These are phyloP conservation scores for Amblyopsis hoosieri DNA, from an alignment of 2,797 vertebrate genomes.

Conservation along the genomic window DNA sequence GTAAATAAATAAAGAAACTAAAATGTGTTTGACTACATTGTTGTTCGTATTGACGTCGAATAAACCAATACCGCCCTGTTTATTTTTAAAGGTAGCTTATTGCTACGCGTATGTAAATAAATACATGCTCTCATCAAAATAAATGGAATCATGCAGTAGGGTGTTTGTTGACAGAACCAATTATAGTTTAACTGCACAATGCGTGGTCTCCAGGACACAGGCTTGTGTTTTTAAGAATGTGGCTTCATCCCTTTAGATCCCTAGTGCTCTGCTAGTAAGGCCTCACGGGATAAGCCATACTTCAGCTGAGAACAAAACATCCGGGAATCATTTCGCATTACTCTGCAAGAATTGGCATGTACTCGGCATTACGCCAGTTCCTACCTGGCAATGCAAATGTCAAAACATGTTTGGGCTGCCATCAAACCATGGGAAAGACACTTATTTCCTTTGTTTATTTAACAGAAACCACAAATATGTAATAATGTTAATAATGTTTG, in stretches of 20 bases:
- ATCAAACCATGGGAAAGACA: constrained; percentile 16
- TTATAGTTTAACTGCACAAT: too few relatives aligned
- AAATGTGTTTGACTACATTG: not conserved
- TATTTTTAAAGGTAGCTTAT: too few relatives aligned
- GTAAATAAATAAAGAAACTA: not conserved
- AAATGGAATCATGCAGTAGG: too few relatives aligned
- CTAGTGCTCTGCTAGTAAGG: not conserved
- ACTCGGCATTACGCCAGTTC: constrained; percentile 8
- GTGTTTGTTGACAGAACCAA: too few relatives aligned
- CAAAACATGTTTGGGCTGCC: constrained; percentile 41
- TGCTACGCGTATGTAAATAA: too few relatives aligned
- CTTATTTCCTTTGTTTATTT: not conserved
- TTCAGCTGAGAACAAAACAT: constrained; percentile 10
- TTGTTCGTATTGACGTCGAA: not conserved
- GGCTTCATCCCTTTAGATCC: constrained; percentile 3
- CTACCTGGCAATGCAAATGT: constrained; percentile 1
- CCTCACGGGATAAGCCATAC: constrained; percentile 5
- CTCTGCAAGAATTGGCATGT: constrained; percentile 17
- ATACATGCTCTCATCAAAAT: too few relatives aligned
- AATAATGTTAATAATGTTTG: not conserved
- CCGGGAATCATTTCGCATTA: constrained; percentile 7
- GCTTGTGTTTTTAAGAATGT: constrained; percentile 14
- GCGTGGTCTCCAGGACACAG: not conserved
- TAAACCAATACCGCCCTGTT: too few relatives aligned
- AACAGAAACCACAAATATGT: not conserved